Evolutionary conservation across 2,888 invertebrate genomes (phyloP).

Genomic region (Tetranychus truncatus): DNA sequence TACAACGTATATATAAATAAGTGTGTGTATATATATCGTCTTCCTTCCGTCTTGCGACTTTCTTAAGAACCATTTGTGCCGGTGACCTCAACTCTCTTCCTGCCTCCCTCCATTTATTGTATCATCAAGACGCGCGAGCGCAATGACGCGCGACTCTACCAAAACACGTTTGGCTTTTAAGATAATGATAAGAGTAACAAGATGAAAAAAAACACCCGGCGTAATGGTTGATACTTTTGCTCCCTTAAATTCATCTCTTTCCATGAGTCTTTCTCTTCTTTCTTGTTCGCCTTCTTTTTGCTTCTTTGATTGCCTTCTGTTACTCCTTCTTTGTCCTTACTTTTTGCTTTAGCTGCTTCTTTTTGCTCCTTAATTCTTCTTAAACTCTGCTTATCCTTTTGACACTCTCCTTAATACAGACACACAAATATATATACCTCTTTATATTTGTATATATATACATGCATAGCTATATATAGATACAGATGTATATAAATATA

Average conservation of each 20-base stretch:
- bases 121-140: not conserved
- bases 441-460: not conserved
- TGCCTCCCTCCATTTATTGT: not conserved
- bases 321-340: not conserved
- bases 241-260: not conserved
- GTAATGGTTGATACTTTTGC: not conserved
- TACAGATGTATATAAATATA: not conserved
- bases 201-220: not conserved
- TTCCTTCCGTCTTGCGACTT: not conserved
- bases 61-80: not conserved
- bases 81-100: not conserved
- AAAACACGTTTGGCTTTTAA: slow-evolving; percentile 2
- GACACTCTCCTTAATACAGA: not conserved
- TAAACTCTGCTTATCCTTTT: not conserved
- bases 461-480: not conserved
- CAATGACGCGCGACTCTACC: not conserved
- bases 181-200: not conserved
- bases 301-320: not conserved
- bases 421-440: not conserved
- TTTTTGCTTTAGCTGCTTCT: not conserved
- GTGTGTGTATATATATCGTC: not conserved
- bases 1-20: no score
- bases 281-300: slow-evolving; percentile 3
- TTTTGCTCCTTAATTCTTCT: not conserved
- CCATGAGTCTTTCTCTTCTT: not conserved